These are phyloP conservation scores for Mycalesis mineus DNA, from an alignment of 2,888 invertebrate species.

Conservation along the genomic window DNA sequence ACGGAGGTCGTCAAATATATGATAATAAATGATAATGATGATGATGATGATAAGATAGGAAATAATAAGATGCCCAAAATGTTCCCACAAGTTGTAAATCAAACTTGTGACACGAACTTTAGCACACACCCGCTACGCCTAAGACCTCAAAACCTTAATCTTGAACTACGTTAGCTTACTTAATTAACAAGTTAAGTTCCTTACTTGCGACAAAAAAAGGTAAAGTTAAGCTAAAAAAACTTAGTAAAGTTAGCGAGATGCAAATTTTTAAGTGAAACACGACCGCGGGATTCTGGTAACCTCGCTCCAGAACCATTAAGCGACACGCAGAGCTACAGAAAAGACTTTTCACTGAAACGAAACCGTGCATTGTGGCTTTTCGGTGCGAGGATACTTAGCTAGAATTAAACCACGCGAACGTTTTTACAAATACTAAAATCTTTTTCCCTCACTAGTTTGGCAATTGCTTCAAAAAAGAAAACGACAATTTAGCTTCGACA, in stretches of 20 bases:
- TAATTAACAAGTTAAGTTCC: not conserved
- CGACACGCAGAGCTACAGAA: not conserved
- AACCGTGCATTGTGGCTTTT: too few relatives aligned
- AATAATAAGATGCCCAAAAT: too few relatives aligned
- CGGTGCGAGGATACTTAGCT: too few relatives aligned
- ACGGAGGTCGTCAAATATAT: too few relatives aligned
- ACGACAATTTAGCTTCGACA: too few relatives aligned
- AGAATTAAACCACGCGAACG: too few relatives aligned
- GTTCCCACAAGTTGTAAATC: not conserved
- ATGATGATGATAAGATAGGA: too few relatives aligned
- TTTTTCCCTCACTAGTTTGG: not conserved
- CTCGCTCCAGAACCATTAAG: not conserved
- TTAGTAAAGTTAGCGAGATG: slow-evolving; percentile 8
- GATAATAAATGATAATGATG: too few relatives aligned
- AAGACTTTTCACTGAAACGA: not conserved
- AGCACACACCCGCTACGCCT: too few relatives aligned
- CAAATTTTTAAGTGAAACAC: slow-evolving; percentile 23
- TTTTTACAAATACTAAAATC: not conserved
- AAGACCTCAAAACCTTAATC: not conserved
- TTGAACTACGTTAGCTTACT: not conserved
- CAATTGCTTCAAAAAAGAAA: too few relatives aligned
- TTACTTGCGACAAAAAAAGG: not conserved
- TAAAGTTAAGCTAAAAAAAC: not conserved
- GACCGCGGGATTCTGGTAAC: slow-evolving; percentile 12
- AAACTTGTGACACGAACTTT: too few relatives aligned